A percentile compares a stretch with the other conserved stretches of the same genome.
phyloP scores from a whole-genome alignment of 2,888 invertebrate species.

The Creontiades dilutus region DNA sequence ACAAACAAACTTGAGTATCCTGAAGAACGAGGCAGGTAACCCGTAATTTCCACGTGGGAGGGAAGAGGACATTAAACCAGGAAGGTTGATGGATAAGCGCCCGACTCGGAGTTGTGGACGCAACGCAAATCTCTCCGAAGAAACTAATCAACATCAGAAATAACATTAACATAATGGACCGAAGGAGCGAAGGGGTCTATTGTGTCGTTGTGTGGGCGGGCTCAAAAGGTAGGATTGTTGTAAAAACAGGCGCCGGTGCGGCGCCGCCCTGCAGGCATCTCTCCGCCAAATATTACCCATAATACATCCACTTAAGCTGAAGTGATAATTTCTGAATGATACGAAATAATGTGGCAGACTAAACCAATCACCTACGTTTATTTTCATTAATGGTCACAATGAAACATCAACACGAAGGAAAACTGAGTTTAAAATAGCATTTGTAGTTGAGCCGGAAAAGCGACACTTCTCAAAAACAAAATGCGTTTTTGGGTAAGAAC shows the following conservation, averaged over 20 bases:
- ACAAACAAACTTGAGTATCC: neutral
- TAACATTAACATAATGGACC: conserved; percentile 61
- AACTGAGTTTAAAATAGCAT: too few species aligned
- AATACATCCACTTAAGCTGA: too few species aligned
- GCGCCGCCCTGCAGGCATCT: neutral
- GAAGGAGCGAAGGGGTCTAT: conserved; percentile 27
- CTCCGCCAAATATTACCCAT: conserved; percentile 8
- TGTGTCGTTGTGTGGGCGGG: conserved; percentile 53
- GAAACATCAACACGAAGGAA: too few species aligned
- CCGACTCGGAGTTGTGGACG: neutral
- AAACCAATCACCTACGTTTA: too few species aligned
- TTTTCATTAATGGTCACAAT: too few species aligned
- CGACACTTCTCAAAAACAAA: too few species aligned
- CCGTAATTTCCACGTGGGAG: conserved; percentile 32
- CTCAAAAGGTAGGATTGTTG: conserved; percentile 32
- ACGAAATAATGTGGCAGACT: too few species aligned
- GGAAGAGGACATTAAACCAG: conserved; percentile 20
- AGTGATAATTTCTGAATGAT: too few species aligned
- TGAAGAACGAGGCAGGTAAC: neutral
- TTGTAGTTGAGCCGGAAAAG: too few species aligned
- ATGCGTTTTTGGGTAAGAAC: too few species aligned
- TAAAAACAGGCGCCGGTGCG: conserved; percentile 45
- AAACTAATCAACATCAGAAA: conserved; percentile 63
- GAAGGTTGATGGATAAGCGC: conserved; percentile 39
- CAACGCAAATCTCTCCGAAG: conserved; percentile 54